Evolutionary conservation across 2,888 invertebrate species (phyloP), one percentile per base, ranked within the genome.

Genomic region (Mimumesa dahlbomi): DNA sequence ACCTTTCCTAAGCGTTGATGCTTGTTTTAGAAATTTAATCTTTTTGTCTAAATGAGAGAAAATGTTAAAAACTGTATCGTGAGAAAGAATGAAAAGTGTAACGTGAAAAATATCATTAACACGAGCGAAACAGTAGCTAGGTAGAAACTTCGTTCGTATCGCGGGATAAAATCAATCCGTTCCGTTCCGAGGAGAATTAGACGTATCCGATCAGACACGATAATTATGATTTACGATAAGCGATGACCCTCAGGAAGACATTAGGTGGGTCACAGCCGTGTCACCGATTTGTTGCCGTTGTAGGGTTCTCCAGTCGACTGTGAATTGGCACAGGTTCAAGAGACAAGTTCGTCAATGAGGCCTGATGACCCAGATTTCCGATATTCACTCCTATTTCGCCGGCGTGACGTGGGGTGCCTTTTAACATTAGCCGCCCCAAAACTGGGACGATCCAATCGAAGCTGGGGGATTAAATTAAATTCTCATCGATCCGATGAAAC

Each of bases 291-390:
- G 63, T 34, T 19, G 36, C 36, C 48, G 34, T 63, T 18, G 67
- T 65, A 68, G 49, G 16, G 16, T 7, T 65, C 53, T 54, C 40
- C 36, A 46, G 56, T 14, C 49, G 45, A 38, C 57, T n/a, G 38
- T 16, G 31, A 57, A 62, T 63, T 29, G 34, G 43, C 31, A 22
- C 80, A 82, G 76, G 78, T 80, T 82, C 83, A 79, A 81, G 77
- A 66, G 72, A 68, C 83, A 82, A 79, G 79, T 83, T 83, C 76
- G 72, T 68, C 57, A 66, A 59, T 21, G 54, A 67, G 54, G 40
- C 52, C 52, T 29, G 34, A 52, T 77, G 73, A 76, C 76, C 79
- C 61, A 82, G 75, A 76, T 82, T 45, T 18, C n/a, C 21, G 38
- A 40, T 50, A 48, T 71, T 19, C 22, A 5, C 25, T 0, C 31